These are phyloP conservation scores for Falco rusticolus DNA, from an alignment of 2,797 vertebrate species.

Conservation along the genomic window DNA sequence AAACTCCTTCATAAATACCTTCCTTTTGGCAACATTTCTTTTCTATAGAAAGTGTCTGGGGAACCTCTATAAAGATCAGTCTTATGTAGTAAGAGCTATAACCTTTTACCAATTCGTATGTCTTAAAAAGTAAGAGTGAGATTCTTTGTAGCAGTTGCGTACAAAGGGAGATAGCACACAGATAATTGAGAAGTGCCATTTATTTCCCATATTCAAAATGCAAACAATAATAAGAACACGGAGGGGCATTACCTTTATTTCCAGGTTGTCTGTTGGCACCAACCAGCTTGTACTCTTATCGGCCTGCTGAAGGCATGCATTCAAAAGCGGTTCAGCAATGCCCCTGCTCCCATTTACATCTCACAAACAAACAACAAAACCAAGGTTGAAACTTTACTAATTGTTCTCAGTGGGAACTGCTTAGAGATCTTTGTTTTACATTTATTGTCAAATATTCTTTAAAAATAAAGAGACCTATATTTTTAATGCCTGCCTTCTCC, in stretches of 20 bases:
- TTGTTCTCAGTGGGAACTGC: neutral
- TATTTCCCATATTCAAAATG: neutral
- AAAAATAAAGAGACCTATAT: neutral
- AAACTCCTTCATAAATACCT: neutral
- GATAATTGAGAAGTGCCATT: neutral
- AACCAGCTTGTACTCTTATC: neutral
- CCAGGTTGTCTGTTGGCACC: neutral
- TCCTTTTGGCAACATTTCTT: neutral
- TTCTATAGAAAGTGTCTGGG: neutral
- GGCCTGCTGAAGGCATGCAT: neutral
- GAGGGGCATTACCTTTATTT: neutral
- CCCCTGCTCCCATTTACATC: neutral
- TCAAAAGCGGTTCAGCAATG: neutral
- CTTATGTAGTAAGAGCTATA: neutral
- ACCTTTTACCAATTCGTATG: neutral
- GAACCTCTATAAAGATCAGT: neutral
- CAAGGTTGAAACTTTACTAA: neutral
- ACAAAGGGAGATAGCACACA: neutral
- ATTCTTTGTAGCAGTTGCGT: neutral
- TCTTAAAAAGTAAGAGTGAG: neutral
- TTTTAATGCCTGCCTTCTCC: neutral
- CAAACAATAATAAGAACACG: neutral
- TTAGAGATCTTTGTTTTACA: neutral
- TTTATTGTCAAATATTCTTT: neutral
- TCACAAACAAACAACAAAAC: neutral